Base-by-base conservation (phyloP, 2,888 invertebrate species). In the Phragmatobia fuliginosa region DNA sequence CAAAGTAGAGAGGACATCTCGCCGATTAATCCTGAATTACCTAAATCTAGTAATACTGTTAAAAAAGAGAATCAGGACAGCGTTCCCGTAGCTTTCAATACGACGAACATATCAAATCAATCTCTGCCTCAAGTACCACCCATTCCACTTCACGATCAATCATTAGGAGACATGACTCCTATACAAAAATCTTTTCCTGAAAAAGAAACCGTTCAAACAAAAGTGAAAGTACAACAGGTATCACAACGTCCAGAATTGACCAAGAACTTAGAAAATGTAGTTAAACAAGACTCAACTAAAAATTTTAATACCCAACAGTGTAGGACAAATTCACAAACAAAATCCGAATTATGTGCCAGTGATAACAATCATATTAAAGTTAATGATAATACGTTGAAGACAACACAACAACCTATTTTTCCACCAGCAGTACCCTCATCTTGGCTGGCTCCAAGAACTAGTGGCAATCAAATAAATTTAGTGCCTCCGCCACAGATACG, bases 1-100 rank as follows among this genome's bases (percentile, higher is more conserved):
- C 94, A 94, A 86, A 95, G 94, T 81, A 90, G 92, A 86, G 94
- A 94, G 82, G 94, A 94, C 25, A 71, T 82, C 58, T 92, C 92
- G 32, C 92, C 92, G 10, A 76, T 83, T 62, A 71, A 77, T 59
- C 76, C 86, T 45, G 89, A 90, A 71, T 78, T 75, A 68, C 74
- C 83, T 52, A 85, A 81, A 70, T 61, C 74, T 65, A 79, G 72
- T 73, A 82, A 83, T 75, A 71, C 67, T 28, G 36, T 76, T 73
- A 66, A 65, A 71, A 75, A 71, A 65, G 77, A 79, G 72, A 77
- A 68, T 72, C 73, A 77, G 69, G 67, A 74, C 72, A 81, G 77
- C 71, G 74, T 75, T 77, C 72, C 78, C 62, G 75, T 68, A 36
- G 75, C 79, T 59, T 71, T 70, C 67, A 74, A 72, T 67, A 72